These are phyloP conservation scores for Epinotia nisella DNA, from an alignment of 2,888 invertebrate genomes.

Conservation along the genomic window DNA sequence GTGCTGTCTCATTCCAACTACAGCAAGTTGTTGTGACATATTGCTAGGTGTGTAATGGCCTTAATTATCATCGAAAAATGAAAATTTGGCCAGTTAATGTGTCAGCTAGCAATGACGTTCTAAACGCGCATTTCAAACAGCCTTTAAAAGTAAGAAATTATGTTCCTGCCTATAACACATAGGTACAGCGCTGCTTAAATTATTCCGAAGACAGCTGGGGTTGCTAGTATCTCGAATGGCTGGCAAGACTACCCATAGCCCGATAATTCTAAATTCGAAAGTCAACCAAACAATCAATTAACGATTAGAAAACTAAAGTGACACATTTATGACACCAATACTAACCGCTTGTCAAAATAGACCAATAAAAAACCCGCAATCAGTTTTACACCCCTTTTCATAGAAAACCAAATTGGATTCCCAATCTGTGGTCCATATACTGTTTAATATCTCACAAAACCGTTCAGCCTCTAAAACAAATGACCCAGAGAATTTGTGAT, in stretches of 20 bases:
- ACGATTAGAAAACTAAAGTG: neutral
- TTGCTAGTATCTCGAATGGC: too few relatives aligned
- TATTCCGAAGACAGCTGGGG: too few relatives aligned
- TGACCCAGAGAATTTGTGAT: slow-evolving; percentile 65
- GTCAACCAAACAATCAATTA: slow-evolving; percentile 21
- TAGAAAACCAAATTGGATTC: slow-evolving; percentile 59
- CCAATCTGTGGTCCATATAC: slow-evolving; percentile 48
- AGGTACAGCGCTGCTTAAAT: too few relatives aligned
- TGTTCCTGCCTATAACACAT: too few relatives aligned
- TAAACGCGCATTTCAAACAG: too few relatives aligned
- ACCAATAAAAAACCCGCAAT: slow-evolving; percentile 46
- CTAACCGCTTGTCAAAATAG: slow-evolving; percentile 33
- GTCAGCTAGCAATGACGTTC: too few relatives aligned
- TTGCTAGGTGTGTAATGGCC: too few relatives aligned
- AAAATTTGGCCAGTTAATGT: too few relatives aligned
- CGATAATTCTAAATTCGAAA: neutral
- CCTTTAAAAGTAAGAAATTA: too few relatives aligned
- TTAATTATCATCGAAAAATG: too few relatives aligned
- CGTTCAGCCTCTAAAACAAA: slow-evolving; percentile 69
- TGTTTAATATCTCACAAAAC: slow-evolving; percentile 66
- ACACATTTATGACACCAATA: slow-evolving; percentile 19
- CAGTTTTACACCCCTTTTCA: slow-evolving; percentile 53
- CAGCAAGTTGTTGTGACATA: too few relatives aligned
- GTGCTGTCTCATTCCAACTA: too few relatives aligned
- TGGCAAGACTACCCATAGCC: neutral